Evolutionary conservation across 2,888 invertebrate species (phyloP), one percentile per base, ranked within the genome.

Genomic region (Sclerodermus sp.): DNA sequence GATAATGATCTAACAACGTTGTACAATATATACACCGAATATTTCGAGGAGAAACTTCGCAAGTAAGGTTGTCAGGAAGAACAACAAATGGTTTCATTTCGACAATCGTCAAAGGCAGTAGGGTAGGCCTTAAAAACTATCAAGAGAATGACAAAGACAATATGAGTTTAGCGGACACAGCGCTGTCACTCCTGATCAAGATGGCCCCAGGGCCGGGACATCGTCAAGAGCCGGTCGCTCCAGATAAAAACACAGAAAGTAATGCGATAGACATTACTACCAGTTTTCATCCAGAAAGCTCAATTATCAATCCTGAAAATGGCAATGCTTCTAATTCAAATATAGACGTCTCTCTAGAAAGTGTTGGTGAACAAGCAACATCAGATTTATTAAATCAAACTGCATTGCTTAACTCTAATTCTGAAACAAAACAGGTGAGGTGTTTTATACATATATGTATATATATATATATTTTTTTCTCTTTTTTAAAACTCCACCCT

Each of bases 201-300:
- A 88, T 88, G 88, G 87, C 87, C 84, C 87, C 88, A 82, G 86
- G 87, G 80, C 88, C 88, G 80, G 86, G 87, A 80, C 85, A 87
- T 82, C 87, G 86, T 81, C 85, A 84, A 82, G 85, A 87, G 83
- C 86, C 87, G 61, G 87, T 88, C 81, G 87, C 87, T 75, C 87
- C 87, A 70, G 87, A 88, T 80, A 87, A 87, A 85, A 73, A 58
- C 32, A 42, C 59, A 54, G 70, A 70, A 50, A 64, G 56, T 47
- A 60, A 53, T 49, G 62, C 14, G 49, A 12, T 8, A 34, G 34
- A 34, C 34, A 12, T 34, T 34, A 4, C 23, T 5, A 5, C 23
- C 23, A 23, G 8, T 23, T 23, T 3, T 23, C 3, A 23, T 23
- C 8, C 8, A 23, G 23, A 23, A 23, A 8, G 23, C 8, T 23